phyloP scores from a whole-genome alignment of 2,888 invertebrate species.

The Bombyx huttoni region DNA sequence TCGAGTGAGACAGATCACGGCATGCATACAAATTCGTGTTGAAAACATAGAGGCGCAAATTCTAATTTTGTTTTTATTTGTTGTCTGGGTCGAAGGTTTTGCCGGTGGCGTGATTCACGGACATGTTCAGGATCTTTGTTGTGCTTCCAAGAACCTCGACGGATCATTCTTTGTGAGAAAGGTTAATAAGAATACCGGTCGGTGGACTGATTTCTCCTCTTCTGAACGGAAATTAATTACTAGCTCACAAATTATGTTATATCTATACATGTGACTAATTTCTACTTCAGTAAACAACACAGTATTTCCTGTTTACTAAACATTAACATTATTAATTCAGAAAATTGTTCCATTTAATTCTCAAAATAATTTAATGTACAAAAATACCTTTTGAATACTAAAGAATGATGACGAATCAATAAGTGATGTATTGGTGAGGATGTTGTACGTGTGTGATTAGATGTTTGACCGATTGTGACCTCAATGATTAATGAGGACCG shows the following conservation, averaged over 20 bases:
- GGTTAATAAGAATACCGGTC: constrained; percentile 56
- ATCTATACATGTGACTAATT: neutral
- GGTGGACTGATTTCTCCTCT: constrained; percentile 56
- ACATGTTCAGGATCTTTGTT: constrained; percentile 66
- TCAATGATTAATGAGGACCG: constrained; percentile 65
- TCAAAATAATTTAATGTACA: too few species aligned
- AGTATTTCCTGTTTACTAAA: neutral
- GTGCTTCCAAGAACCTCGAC: constrained; percentile 59
- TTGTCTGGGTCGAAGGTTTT: constrained; percentile 46
- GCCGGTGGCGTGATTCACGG: constrained; percentile 49
- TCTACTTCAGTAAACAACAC: neutral
- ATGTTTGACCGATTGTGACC: constrained; percentile 56
- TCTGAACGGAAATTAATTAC: constrained; percentile 34
- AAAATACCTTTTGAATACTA: too few species aligned
- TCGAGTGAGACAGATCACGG: neutral
- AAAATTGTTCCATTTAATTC: too few species aligned
- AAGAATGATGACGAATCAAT: constrained; percentile 39
- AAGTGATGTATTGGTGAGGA: constrained; percentile 34
- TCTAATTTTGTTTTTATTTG: constrained; percentile 17
- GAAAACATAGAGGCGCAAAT: neutral
- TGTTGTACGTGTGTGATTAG: constrained; percentile 27
- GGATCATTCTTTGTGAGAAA: constrained; percentile 59
- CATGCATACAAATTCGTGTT: neutral
- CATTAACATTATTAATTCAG: neutral
- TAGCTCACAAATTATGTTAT: neutral